phyloP scores from a whole-genome alignment of 1,140 invertebrate genomes.

The Eriocheir sinensis region DNA sequence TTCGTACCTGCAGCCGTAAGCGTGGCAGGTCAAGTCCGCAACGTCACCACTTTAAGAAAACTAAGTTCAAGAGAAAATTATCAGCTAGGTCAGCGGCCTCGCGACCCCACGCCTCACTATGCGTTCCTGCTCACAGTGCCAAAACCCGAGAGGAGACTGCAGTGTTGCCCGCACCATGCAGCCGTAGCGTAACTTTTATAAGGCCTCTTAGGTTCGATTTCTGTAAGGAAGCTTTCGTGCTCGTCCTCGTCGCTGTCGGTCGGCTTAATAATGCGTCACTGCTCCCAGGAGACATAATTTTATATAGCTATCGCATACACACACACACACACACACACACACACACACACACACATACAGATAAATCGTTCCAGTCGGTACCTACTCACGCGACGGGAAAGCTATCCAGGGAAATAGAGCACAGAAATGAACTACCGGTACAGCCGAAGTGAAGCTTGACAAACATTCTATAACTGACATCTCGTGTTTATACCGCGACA shows the following conservation, averaged over 20 bases:
- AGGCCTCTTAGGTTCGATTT: neutral
- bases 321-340: conserved; percentile 22
- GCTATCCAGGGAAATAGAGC: too few relatives aligned
- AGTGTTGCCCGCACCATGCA: neutral
- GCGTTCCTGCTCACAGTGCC: too few relatives aligned
- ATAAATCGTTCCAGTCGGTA: too few relatives aligned
- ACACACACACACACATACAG: conserved; percentile 13
- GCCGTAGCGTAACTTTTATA: neutral
- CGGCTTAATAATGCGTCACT: neutral
- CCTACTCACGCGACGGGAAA: too few relatives aligned
- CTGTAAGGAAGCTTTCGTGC: neutral
- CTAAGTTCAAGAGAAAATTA: neutral
- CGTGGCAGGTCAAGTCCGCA: neutral
- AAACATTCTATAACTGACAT: too few relatives aligned
- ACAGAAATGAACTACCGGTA: too few relatives aligned
- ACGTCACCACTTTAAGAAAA: neutral
- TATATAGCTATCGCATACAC: neutral
- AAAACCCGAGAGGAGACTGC: neutral
- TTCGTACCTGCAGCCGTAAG: neutral
- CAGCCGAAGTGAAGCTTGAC: too few relatives aligned
- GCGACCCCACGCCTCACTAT: too few relatives aligned
- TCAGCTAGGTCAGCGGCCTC: neutral
- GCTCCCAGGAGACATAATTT: neutral
- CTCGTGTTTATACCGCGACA: too few relatives aligned
- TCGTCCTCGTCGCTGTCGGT: neutral